Base-by-base conservation (phyloP, 2,113 vertebrate species). In the Andinoacara biseriatus region DNA sequence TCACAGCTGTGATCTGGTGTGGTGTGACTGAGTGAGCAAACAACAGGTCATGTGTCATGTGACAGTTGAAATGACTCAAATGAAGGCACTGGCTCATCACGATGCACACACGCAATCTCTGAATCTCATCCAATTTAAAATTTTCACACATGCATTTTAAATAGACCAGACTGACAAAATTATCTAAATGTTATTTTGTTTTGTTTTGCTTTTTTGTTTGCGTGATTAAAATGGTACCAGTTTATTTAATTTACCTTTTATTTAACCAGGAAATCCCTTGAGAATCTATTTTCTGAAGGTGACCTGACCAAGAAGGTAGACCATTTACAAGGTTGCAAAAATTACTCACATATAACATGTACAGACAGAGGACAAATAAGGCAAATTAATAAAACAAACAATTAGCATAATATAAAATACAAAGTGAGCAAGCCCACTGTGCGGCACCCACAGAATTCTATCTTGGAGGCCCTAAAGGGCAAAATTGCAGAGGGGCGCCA, bases 21-120 rank as follows among this genome's bases (percentile, higher is more conserved):
- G 29, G 78, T 78, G 85, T 76, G 52, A 75, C 67, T 82, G 72
- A 89, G 57, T 74, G 24, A 84, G 58, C 76, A 59, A 2, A 61
- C 76, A 75, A 78, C 49, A 62, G 31, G 11, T 63, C 15, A 20
- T 3, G 31, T 58, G 67, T 62, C 22, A 20, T 58, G 46, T n/a
- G 38, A 10, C 46, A 79, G 26, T 11, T 29, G 43, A 61, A 22
- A 31, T 3, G 3, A 20, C 17, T 78, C 29, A 63, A 52, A 78
- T 52, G n/a, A 63, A 56, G 60, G 22, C 40, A 22, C 22, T 2
- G 8, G 7, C 67, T 7, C 26, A 54, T 18, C 43, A 63, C 10
- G 0, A 13, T 72, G 46, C 6, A 1, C 10, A 31, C 26, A 52
- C 31, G 26, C 46, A 14, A 1, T n/a, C 65, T 31, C 65, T 52